A percentile compares a stretch with the other conserved stretches of the same genome.
These are phyloP conservation scores for Caenorhabditis brenneri DNA, from an alignment of 1,140 invertebrate genomes.

Conservation along the genomic window DNA sequence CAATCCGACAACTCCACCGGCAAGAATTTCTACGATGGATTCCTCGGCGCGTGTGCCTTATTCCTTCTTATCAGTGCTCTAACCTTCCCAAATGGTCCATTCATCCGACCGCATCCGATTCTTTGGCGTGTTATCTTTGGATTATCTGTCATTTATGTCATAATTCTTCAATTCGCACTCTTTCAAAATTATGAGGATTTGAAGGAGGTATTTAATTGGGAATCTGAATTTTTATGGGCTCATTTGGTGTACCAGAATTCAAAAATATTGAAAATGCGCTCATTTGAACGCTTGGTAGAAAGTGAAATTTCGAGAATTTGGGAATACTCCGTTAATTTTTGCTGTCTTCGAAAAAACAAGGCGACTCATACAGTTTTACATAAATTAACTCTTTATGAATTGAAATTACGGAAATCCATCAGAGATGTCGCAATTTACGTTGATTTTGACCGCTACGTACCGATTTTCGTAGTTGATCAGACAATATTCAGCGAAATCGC, in stretches of 20 bases:
- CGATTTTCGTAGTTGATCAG: too few relatives aligned
- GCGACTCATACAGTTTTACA: neutral
- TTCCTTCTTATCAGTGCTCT: constrained; percentile 93
- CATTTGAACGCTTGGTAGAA: too few relatives aligned
- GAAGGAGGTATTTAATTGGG: constrained; percentile 73
- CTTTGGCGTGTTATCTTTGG: constrained; percentile 77
- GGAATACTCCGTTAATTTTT: too few relatives aligned
- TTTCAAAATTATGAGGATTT: constrained; percentile 94
- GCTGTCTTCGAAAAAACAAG: neutral
- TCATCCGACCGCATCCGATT: constrained; percentile 80
- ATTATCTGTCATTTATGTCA: constrained; percentile 90
- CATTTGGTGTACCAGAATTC: too few relatives aligned
- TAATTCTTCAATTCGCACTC: constrained; percentile 79
- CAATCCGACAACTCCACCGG: constrained; percentile 84
- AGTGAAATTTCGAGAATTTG: too few relatives aligned
- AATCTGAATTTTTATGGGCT: neutral
- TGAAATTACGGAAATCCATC: too few relatives aligned
- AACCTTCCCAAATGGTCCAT: constrained; percentile 97
- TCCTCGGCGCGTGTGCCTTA: constrained; percentile 89
- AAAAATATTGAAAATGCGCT: too few relatives aligned
- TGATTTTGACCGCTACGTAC: too few relatives aligned
- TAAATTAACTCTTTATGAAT: too few relatives aligned
- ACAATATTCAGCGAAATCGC: too few relatives aligned
- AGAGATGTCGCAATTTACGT: too few relatives aligned
- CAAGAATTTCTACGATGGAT: constrained; percentile 89